A percentile compares a stretch with the other conserved stretches of the same genome.
Evolutionary conservation across 30 jellyfish, hydroid and myxozoan genomes (phyloP).

Genomic region (Rhopilema esculentum): DNA sequence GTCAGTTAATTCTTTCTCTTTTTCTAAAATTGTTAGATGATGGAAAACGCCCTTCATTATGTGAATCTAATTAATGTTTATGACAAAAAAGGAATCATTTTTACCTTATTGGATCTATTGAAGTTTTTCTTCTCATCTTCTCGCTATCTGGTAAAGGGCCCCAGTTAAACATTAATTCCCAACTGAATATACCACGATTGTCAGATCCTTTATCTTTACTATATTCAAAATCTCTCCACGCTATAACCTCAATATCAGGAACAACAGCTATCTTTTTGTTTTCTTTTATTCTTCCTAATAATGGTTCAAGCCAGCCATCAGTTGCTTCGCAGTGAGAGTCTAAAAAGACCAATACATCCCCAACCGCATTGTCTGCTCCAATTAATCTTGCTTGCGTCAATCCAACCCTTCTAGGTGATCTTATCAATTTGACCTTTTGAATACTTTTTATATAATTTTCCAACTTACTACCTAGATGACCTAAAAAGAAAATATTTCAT

Average conservation of each 20-base stretch:
- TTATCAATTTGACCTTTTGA: constrained; percentile 75
- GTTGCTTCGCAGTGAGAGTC: constrained; percentile 99
- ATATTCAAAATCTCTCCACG: constrained; percentile 90
- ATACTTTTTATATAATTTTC: constrained; percentile 63
- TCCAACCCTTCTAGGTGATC: constrained; percentile 97
- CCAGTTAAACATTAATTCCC: constrained; percentile 99
- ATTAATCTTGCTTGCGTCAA: constrained; percentile 96
- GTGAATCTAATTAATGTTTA: no score
- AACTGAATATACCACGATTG: constrained; percentile 92
- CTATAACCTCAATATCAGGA: constrained; percentile 97
- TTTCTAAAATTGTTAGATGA: no score
- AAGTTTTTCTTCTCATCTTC: constrained; percentile 78
- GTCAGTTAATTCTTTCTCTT: no score
- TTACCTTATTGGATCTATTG: constrained; percentile 91
- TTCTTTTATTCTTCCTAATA: constrained; percentile 86
- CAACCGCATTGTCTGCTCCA: constrained; percentile 97
- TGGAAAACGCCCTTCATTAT: no score
- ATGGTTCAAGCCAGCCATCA: constrained; percentile 98
- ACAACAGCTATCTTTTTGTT: constrained; percentile 89
- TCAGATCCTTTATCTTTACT: constrained; percentile 91
- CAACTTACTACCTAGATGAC: constrained; percentile 75
- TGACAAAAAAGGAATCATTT: no score
- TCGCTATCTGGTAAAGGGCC: constrained; percentile 97
- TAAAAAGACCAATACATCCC: constrained; percentile 95
- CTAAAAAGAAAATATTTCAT: no score